Evolutionary conservation across 92 coral and sea anemone genomes (phyloP).

Genomic region (Pocillopora meandrina): DNA sequence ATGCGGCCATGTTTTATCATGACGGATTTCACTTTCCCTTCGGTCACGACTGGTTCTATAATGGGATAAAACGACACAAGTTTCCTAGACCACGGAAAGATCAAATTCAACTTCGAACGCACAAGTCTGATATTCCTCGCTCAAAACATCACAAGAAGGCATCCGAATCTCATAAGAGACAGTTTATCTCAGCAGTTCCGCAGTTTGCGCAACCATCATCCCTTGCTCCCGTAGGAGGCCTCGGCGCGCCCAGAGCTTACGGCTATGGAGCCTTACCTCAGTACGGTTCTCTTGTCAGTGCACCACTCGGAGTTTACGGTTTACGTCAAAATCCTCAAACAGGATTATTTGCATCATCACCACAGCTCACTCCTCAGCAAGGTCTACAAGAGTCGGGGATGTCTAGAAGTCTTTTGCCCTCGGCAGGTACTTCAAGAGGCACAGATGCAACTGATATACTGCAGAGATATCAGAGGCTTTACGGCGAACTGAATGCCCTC

Average conservation of each 20-base stretch:
- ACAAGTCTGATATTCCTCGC: conserved; percentile 77
- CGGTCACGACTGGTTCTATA: conserved; percentile 68
- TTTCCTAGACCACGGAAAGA: conserved; percentile 58
- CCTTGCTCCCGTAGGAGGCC: conserved; percentile 24
- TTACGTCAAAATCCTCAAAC: conserved; percentile 17
- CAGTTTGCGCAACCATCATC: conserved; percentile 51
- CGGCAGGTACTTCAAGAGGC: background rate
- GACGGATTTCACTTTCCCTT: conserved; percentile 52
- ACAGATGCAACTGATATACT: conserved; percentile 6
- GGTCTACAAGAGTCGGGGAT: conserved; percentile 16
- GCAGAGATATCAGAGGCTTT: conserved; percentile 26
- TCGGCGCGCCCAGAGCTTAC: conserved; percentile 22
- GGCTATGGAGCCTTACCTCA: conserved; percentile 57
- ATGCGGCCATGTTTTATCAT: conserved; percentile 75
- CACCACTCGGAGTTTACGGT: conserved; percentile 18
- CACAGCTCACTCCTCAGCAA: conserved; percentile 24
- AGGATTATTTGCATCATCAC: conserved; percentile 8
- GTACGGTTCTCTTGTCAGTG: conserved; percentile 20
- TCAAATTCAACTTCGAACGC: conserved; percentile 42
- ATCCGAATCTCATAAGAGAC: conserved; percentile 57
- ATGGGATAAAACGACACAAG: conserved; percentile 75
- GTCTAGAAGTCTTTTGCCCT: conserved; percentile 32
- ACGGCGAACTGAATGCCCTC: conserved; percentile 29
- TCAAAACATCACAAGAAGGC: conserved; percentile 34
- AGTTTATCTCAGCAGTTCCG: conserved; percentile 72